These are phyloP conservation scores for Pantherophis guttatus DNA, from an alignment of 2,113 vertebrate species.

Conservation along the genomic window DNA sequence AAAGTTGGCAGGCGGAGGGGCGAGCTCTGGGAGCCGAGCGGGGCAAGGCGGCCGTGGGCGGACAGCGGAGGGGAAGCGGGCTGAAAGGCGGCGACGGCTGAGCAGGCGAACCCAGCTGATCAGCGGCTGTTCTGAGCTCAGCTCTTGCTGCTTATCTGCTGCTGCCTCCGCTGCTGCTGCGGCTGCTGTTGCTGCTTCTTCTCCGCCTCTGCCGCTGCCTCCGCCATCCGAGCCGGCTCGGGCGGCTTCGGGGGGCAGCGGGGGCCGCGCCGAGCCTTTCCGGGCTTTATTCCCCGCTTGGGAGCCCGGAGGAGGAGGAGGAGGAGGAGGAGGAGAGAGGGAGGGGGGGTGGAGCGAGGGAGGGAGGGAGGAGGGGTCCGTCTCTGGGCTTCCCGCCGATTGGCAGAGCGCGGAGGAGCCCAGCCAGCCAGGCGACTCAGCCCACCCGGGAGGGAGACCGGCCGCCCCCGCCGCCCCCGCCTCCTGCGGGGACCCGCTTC, in stretches of 20 bases:
- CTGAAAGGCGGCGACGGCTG: background rate
- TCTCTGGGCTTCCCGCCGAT: conserved; percentile 38
- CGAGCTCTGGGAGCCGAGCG: background rate
- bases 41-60: too few relatives aligned
- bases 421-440: background rate
- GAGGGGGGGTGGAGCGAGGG: conserved; percentile 29
- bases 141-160: too few relatives aligned
- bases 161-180: too few relatives aligned
- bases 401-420: background rate
- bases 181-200: too few relatives aligned
- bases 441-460: background rate
- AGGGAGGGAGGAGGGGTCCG: conserved; percentile 29
- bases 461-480: background rate
- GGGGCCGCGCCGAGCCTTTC: conserved; percentile 39
- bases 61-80: too few relatives aligned
- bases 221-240: background rate
- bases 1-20: background rate
- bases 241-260: background rate
- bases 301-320: conserved; percentile 25
- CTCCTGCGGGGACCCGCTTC: background rate
- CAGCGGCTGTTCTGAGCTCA: too few relatives aligned
- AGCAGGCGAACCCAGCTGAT: conserved; percentile 14
- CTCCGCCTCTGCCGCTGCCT: too few relatives aligned
- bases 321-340: conserved; percentile 30
- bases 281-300: conserved; percentile 72